Base-by-base conservation (phyloP, 2,113 vertebrate species). In the Salvelinus fontinalis region DNA sequence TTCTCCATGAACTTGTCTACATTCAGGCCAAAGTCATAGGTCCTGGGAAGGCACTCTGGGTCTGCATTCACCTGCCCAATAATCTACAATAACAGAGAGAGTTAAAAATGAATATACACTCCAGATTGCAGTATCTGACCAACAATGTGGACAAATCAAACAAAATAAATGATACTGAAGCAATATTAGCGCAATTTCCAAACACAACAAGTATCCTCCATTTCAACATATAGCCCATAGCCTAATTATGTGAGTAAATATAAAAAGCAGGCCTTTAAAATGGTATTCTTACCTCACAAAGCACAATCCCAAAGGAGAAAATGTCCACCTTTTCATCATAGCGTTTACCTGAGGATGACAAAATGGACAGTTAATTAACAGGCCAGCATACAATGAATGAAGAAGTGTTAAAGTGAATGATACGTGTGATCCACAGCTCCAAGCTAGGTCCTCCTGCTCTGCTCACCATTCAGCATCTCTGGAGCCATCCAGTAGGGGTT, bases 401-500 rank as follows among this genome's bases (percentile, higher is more conserved):
- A 62, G 39, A 44, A 44, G 14, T 24, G 59, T 20, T 22, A 5
- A 22, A n/a, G 18, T 66, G 51, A 2, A 29, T 64, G n/a, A 20
- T 44, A 2, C 2, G 9, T 57, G 13, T 71, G 29, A 26, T 49
- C 24, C 62, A 7, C 4, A 4, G 49, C 64, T 12, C 20, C 5
- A 2, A n/a, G 6, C 14, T 3, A 14, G 57, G 12, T 62, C 8
- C 39, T 8, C 39, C 39, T 39, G 39, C 9, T 44, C 8, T 12
- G n/a, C 95, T 95, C 81, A 99, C 97, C 97, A 6, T 99, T 97
- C 0, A 99, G 92, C 97, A 99, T 99, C 92, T 99, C 97, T 0
- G 97, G 97, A 26, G 97, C 97, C 97, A 99, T 99, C 97, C 97
- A 99, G 87, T 98, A 99, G 0, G 97, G 97, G 91, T 98, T 99